These are phyloP conservation scores for Rhinichthys osculus DNA, from an alignment of 2,797 vertebrate species.

Conservation along the genomic window DNA sequence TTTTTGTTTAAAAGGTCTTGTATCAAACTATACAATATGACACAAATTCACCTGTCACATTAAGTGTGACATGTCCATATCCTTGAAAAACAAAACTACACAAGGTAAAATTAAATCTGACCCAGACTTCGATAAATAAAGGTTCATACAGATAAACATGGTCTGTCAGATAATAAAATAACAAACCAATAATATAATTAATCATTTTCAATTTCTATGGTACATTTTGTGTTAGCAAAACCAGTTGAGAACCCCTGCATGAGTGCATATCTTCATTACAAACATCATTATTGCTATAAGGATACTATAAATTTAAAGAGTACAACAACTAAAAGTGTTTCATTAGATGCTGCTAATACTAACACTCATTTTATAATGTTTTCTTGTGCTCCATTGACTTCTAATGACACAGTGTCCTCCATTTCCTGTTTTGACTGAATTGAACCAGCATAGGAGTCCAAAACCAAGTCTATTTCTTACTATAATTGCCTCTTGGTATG, in stretches of 20 bases:
- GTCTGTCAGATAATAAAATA: not conserved
- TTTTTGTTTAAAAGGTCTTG: not conserved
- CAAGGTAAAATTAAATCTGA: not conserved
- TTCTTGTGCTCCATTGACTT: constrained; percentile 1
- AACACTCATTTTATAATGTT: not conserved
- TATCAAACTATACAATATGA: not conserved
- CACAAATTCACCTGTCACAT: not conserved
- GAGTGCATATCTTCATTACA: not conserved
- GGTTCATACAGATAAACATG: not conserved
- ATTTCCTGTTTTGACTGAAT: not conserved
- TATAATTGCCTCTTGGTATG: constrained; percentile 27
- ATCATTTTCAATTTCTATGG: not conserved
- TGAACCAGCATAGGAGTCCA: not conserved
- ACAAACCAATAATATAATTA: not conserved
- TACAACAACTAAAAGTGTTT: not conserved
- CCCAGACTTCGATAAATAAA: not conserved
- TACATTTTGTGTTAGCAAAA: not conserved
- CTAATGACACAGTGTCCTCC: constrained; percentile 12
- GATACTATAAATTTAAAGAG: not conserved
- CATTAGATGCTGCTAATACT: not conserved
- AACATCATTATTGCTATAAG: not conserved
- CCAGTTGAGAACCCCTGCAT: not conserved
- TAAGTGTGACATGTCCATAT: not conserved
- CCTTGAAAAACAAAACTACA: not conserved
- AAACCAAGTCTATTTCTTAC: constrained; percentile 4